Base-by-base conservation (phyloP, 1,140 invertebrate genomes). In the Subanguina moxae region DNA sequence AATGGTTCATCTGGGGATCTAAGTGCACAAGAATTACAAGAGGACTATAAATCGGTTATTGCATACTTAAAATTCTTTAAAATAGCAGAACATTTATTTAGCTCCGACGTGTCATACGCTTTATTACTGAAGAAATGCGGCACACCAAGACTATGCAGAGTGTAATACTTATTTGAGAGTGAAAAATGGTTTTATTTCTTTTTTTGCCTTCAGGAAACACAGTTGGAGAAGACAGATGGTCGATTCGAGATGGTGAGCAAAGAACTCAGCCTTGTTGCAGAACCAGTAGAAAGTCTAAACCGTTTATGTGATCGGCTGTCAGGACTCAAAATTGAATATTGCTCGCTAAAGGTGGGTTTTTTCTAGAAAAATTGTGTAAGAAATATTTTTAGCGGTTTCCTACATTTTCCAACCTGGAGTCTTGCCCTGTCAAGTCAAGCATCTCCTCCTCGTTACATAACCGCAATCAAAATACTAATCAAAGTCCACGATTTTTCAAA, bases 231-330 rank as follows among this genome's bases (percentile, higher is more conserved):
- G 17, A 52, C 23, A 52, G 48, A 52, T 25, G 23, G 48, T 8
- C 68, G 68, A 59, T 70, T 70, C 46, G 30, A 70, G 17, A 72
- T 52, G 65, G 28, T 42, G 11, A 15, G n/a, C 13, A 73, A 58
- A 28, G 68, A 70, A 48, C 45, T 71, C 27, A 52, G n/a, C 23
- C 48, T 52, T 25, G 48, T 52, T 21, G 68, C 27, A 21, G 70
- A 77, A 27, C 43, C 57, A 52, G 46, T 56, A 7, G 74, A 75
- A 32, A 74, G 72, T 13, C 27, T 73, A 0, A 30, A 52, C 1
- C 72, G 72, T 23, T 45, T 73, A 0, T 59, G 74, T 42, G 68
- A 78, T 19, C 56, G 74, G 8, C 42, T 73, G 7, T 56, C 59
- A 0, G 57, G 57, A 15, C 27, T 62, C 1, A 38, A 19, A 21